phyloP scores from a whole-genome alignment of 2,113 vertebrate genomes.

The Tachycineta bicolor region DNA sequence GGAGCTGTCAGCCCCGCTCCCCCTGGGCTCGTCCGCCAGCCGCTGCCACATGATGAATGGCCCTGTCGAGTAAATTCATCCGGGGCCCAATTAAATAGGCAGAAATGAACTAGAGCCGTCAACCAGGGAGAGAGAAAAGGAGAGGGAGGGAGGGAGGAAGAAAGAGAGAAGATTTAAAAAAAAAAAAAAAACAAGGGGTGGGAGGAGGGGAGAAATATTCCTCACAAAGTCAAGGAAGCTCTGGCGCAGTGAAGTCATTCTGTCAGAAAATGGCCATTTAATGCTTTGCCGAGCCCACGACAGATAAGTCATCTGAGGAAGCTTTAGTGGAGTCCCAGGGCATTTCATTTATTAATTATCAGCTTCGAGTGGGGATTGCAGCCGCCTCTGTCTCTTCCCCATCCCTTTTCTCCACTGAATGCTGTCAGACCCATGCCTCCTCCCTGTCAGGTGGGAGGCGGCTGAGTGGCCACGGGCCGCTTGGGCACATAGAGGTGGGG shows the following conservation, averaged over 20 bases:
- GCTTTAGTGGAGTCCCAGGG: slow-evolving; percentile 82
- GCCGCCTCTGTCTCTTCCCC: slow-evolving; percentile 24
- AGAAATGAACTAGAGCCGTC: slow-evolving; percentile 87
- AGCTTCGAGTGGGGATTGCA: slow-evolving; percentile 68
- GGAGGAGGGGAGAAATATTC: slow-evolving; percentile 72
- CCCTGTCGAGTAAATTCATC: slow-evolving; percentile 99
- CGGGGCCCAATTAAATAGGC: slow-evolving; percentile 97
- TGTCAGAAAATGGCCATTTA: slow-evolving; percentile 93
- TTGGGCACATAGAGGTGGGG: background rate
- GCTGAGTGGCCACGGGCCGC: background rate
- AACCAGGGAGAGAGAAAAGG: slow-evolving; percentile 73
- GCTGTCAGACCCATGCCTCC: slow-evolving; percentile 62
- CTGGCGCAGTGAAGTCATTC: slow-evolving; percentile 81
- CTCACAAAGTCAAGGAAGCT: slow-evolving; percentile 78
- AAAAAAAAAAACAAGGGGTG: background rate
- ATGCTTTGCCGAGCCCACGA: slow-evolving; percentile 89
- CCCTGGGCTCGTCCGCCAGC: slow-evolving; percentile 92
- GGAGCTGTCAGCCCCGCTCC: slow-evolving; percentile 88
- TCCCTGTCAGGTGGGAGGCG: slow-evolving; percentile 53
- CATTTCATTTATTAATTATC: slow-evolving; percentile 90
- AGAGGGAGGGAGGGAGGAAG: slow-evolving; percentile 54
- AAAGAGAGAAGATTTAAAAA: slow-evolving; percentile 59
- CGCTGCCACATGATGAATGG: slow-evolving; percentile 99
- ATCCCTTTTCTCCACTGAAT: slow-evolving; percentile 8
- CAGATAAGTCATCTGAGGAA: slow-evolving; percentile 88